Conservation (phyloP, 1,140 invertebrate species). For the Brevipalpus yothersi region DNA sequence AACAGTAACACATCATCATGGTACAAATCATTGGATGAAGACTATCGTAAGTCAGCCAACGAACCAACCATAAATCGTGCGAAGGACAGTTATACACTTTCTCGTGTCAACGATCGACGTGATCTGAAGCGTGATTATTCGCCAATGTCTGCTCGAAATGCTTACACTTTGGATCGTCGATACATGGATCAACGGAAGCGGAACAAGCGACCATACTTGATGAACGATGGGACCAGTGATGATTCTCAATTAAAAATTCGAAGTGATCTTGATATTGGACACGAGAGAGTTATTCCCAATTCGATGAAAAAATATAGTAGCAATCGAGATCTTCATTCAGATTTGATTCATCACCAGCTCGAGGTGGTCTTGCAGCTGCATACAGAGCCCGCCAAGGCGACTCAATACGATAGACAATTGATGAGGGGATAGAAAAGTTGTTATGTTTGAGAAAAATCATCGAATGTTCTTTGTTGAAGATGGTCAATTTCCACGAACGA, state of each 20-base stretch:
- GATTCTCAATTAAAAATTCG: neutral
- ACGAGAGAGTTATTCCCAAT: neutral
- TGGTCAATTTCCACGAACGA: no score
- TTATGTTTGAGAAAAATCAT: no score
- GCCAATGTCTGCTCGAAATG: neutral
- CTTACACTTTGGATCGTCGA: neutral
- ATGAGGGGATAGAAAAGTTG: no score
- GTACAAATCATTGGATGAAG: neutral
- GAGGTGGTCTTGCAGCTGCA: slow-evolving; percentile 8
- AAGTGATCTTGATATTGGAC: neutral
- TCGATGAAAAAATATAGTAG: neutral
- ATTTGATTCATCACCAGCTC: neutral
- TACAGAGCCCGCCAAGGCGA: slow-evolving; percentile 6
- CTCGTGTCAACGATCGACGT: neutral
- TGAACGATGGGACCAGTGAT: neutral
- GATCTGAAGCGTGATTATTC: neutral
- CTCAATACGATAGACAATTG: no score
- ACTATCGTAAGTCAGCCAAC: neutral
- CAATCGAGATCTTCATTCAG: neutral
- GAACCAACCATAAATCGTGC: neutral
- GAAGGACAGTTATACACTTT: neutral
- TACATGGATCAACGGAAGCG: neutral
- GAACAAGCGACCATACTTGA: neutral
- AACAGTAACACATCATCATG: neutral
- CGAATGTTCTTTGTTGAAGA: no score